These are phyloP conservation scores for Pseudococcus jackbeardsleyi DNA, from an alignment of 2,888 invertebrate genomes.

Conservation along the genomic window DNA sequence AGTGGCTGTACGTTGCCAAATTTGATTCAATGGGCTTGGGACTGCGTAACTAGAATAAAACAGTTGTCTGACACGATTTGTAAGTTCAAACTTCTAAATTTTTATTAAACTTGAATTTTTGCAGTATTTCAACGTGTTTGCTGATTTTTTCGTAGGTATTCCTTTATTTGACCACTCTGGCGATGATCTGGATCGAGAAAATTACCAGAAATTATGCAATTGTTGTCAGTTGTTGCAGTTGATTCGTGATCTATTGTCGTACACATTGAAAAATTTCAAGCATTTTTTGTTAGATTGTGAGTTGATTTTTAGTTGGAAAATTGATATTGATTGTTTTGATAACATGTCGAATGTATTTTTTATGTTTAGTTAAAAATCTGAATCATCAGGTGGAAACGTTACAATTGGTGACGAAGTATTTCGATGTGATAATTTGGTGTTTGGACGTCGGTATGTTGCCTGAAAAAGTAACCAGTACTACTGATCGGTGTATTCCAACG, in stretches of 20 bases:
- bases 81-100: conserved; percentile 68
- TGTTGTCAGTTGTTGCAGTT: conserved; percentile 80
- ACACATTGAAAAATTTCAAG: conserved; percentile 72
- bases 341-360: not conserved
- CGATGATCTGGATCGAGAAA: conserved; percentile 78
- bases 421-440: conserved; percentile 86
- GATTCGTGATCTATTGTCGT: conserved; percentile 77
- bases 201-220: conserved; percentile 77
- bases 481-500: conserved; percentile 54
- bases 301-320: conserved; percentile 20
- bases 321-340: not conserved
- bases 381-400: conserved; percentile 76
- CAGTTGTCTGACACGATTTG: conserved; percentile 78
- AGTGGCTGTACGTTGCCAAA: conserved; percentile 80
- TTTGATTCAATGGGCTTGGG: conserved; percentile 86
- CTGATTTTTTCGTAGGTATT: conserved; percentile 70
- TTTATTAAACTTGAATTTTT: not conserved
- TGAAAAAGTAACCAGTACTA: conserved; percentile 70
- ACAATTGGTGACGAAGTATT: conserved; percentile 80
- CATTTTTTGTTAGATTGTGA: conserved; percentile 69
- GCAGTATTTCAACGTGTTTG: not conserved
- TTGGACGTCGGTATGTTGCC: conserved; percentile 83
- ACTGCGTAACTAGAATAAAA: conserved; percentile 79
- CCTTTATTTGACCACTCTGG: conserved; percentile 82
- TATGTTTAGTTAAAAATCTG: conserved; percentile 39